Conservation (phyloP, 2,113 vertebrate genomes). For the Bufo bufo region DNA sequence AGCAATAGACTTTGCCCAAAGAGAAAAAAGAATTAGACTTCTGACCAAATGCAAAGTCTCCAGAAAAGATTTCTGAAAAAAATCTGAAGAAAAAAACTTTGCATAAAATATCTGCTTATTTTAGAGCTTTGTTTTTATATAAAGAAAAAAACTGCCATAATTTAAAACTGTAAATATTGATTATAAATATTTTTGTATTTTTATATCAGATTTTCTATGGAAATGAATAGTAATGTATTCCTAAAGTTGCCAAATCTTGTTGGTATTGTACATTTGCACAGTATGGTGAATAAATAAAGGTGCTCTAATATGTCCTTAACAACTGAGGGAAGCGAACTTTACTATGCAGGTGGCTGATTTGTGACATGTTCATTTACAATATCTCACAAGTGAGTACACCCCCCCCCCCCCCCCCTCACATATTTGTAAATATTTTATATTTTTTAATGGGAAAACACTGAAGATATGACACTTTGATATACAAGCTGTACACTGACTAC, state of each 20-base stretch:
- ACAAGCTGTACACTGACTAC: no score
- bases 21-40: constrained; percentile 53
- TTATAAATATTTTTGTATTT: constrained; percentile 73
- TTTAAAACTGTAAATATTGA: constrained; percentile 86
- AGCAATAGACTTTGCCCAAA: constrained; percentile 78
- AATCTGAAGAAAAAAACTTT: constrained; percentile 63
- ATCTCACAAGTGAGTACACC: no score
- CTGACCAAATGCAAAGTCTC: constrained; percentile 17
- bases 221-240: constrained; percentile 69
- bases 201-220: constrained; percentile 76
- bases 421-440: no score
- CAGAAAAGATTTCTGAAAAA: constrained; percentile 56
- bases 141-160: constrained; percentile 77
- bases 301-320: constrained; percentile 61
- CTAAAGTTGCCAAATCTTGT: constrained; percentile 67
- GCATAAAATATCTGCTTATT: constrained; percentile 74
- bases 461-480: no score
- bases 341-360: no score
- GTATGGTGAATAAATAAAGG: constrained; percentile 69
- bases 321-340: background rate
- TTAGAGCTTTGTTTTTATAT: constrained; percentile 73
- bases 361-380: no score
- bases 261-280: constrained; percentile 69
- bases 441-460: no score
- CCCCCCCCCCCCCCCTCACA: no score